Evolutionary conservation across 2,113 vertebrate species (phyloP).

Genomic region (Apistogramma diplotaenia): DNA sequence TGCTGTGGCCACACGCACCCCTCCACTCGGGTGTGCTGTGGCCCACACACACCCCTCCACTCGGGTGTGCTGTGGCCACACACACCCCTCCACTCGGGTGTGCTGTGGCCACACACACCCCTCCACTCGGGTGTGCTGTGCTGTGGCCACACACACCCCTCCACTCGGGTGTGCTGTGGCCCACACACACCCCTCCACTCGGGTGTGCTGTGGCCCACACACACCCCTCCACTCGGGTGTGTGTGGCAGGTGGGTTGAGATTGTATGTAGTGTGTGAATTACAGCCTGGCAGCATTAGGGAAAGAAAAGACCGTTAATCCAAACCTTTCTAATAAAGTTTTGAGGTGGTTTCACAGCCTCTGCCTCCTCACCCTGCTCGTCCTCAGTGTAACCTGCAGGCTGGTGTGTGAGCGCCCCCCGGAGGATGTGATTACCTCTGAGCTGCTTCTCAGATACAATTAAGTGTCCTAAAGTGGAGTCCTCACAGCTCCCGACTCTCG

Average conservation of each 20-base stretch:
- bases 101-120: background rate
- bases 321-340: background rate
- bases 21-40: too few relatives aligned
- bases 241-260: background rate
- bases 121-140: too few relatives aligned
- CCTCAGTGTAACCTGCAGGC: constrained; percentile 29
- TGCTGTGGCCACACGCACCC: background rate
- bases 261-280: background rate
- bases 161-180: background rate
- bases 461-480: background rate
- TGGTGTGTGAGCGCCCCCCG: background rate
- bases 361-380: background rate
- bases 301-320: too few relatives aligned
- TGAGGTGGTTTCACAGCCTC: background rate
- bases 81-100: rapidly evolving
- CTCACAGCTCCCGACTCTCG: background rate
- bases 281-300: background rate
- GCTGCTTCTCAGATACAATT: constrained; percentile 43
- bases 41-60: too few relatives aligned
- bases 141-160: too few relatives aligned
- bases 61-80: too few relatives aligned
- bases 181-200: too few relatives aligned
- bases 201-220: too few relatives aligned
- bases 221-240: rapidly evolving
- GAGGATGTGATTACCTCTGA: constrained; percentile 48